Evolutionary conservation across 2,113 vertebrate genomes (phyloP), one percentile per base, ranked within the genome.

Genomic region (Elaphurus davidianus): DNA sequence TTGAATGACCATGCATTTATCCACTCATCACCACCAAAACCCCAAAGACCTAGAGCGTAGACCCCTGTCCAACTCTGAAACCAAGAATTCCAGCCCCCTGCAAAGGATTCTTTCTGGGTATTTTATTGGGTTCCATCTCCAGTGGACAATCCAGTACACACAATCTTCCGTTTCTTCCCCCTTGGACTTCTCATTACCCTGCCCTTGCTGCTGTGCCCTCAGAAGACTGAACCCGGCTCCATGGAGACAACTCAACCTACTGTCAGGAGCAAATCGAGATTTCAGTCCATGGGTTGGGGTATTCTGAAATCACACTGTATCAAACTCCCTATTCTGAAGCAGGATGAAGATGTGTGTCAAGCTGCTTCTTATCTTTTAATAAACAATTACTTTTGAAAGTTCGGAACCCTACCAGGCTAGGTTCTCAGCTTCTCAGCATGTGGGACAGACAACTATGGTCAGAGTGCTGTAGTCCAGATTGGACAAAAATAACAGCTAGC

Each of bases 381-480:
- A 98, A 98, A 96, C 87, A 98, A 98, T 91, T 55, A 97, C 8
- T 47, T 92, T 36, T 94, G 89, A 97, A 94, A 95, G 88, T 87
- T 64, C 90, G 82, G 55, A 97, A 67, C 43, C 93, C 43, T 47
- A 23, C 83, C 60, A 59, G 91, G 82, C 25, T 54, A 92, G 83
- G 67, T 97, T 98, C 97, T 82, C 40, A 96, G 79, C 81, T 95
- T 97, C 89, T 40, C 64, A 90, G 87, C 82, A 94, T 92, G 59
- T 97, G 95, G 71, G 50, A 40, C 88, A 7, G 93, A 17, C 9
- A 27, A 21, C 93, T 54, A 12, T 30, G 81, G 85, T 87, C 3
- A 93, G 5, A 64, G 33, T 14, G 96, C 59, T 89, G 3, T 71
- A 87, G 27, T 36, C 59, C 27, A 92, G 12, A 33, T 92, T 45